Evolutionary conservation across 1,140 invertebrate genomes (phyloP).

Genomic region (Drosophila jambulina): DNA sequence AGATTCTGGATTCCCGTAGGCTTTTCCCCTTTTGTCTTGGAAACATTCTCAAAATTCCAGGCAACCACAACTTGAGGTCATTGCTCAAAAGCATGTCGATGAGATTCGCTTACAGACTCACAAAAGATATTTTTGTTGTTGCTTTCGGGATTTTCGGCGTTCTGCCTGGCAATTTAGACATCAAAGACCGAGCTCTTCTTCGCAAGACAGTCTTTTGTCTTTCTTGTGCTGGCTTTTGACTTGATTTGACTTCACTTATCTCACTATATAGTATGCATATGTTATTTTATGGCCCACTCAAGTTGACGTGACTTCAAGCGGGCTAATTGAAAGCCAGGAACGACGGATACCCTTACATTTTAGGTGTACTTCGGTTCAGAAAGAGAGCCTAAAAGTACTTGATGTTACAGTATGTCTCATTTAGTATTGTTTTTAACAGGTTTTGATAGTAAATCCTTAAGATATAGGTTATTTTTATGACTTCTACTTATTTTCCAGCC

Average conservation of each 20-base stretch:
- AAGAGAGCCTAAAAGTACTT: background rate
- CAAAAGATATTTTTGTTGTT: background rate
- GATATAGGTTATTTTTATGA: too few species aligned
- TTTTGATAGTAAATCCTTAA: background rate
- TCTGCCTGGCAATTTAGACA: constrained; percentile 27
- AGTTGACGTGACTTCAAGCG: constrained; percentile 24
- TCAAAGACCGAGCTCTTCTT: constrained; percentile 25
- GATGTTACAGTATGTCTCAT: background rate
- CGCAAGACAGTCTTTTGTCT: constrained; percentile 26
- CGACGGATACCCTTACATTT: background rate
- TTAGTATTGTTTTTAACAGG: too few species aligned
- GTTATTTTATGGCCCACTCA: constrained; percentile 17
- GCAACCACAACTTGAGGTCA: constrained; percentile 54
- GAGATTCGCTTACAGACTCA: constrained; percentile 10
- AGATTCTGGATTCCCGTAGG: background rate
- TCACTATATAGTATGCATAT: constrained; percentile 5
- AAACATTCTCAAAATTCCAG: constrained; percentile 16
- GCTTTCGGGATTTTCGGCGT: background rate
- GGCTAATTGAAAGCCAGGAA: constrained; percentile 36
- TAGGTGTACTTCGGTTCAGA: too few species aligned
- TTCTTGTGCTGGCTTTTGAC: constrained; percentile 25
- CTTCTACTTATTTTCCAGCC: background rate
- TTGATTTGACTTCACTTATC: constrained; percentile 39
- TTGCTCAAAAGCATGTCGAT: constrained; percentile 54
- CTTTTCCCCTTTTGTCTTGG: constrained; percentile 14